Percentiles rank a stretch among this genome's conserved stretches.
Evolutionary conservation across 1,140 invertebrate genomes (phyloP).

Genomic region (Globodera ellingtonae): DNA sequence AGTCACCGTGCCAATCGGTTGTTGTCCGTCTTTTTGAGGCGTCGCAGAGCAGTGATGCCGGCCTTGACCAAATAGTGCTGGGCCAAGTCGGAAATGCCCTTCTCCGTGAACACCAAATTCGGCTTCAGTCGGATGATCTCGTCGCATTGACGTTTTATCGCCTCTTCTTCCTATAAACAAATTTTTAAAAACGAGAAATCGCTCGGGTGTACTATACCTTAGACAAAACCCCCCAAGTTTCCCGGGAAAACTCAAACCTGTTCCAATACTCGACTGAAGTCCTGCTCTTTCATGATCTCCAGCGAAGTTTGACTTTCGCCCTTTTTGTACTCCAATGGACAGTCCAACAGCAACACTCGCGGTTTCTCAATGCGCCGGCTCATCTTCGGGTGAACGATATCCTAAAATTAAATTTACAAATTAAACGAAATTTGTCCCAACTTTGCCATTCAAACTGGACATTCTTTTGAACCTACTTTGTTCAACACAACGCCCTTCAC

Average conservation of each 20-base stretch:
- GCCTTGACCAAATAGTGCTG: constrained; percentile 75
- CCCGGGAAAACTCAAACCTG: constrained; percentile 32
- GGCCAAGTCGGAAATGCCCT: constrained; percentile 85
- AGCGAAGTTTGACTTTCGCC: constrained; percentile 97
- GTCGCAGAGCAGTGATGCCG: constrained; percentile 86
- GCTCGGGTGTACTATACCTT: too few species aligned
- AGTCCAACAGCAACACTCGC: constrained; percentile 89
- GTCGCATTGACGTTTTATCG: constrained; percentile 85
- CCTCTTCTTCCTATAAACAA: constrained; percentile 84
- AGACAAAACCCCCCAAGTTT: too few species aligned
- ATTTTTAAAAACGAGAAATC: background rate
- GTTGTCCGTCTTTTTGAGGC: constrained; percentile 93
- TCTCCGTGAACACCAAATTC: constrained; percentile 95
- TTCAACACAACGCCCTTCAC: constrained; percentile 95
- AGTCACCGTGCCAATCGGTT: constrained; percentile 81
- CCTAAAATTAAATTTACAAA: constrained; percentile 63
- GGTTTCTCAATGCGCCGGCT: constrained; percentile 90
- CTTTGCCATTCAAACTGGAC: background rate
- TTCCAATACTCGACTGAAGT: constrained; percentile 84
- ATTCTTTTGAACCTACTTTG: constrained; percentile 70
- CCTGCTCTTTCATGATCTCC: constrained; percentile 89
- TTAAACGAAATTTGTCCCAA: background rate
- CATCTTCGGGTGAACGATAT: constrained; percentile 98
- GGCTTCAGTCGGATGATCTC: constrained; percentile 93
- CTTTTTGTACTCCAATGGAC: constrained; percentile 96